Evolutionary conservation across 2,797 vertebrate species (phyloP), one percentile per base, ranked within the genome.

Genomic region (Hyperoplus lanceolatus): DNA sequence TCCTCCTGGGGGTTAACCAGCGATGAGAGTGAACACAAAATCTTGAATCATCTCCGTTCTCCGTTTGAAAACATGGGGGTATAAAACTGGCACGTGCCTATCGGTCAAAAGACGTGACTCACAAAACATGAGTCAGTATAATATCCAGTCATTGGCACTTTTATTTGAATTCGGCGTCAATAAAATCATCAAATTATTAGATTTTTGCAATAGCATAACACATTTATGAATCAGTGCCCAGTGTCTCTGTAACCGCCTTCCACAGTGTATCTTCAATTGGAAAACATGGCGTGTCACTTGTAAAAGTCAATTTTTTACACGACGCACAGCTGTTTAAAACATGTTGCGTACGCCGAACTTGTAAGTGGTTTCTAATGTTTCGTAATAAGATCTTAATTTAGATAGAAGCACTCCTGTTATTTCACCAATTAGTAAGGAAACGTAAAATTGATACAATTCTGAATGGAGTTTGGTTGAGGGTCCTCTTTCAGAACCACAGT

Each of bases 1-100:
- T 21, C 86, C 89, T 93, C 91, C 90, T 86, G 92, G 82, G 88
- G 90, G 86, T 76, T 21, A 21, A 21, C 21, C 21, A 21, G 16
- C 76, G 79, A 84, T n/a, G 70, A 70, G 67, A 46, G 75, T 1
- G 9, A 62, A 77, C 77, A 77, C 77, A 48, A 38, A 77, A 71
- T 74, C 79, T 77, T 21, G 15, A 48, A 58, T 57, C 69, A 13
- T 63, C 62, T 10, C 14, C 6, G 36, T 79, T 15, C 61, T 42
- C 54, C 66, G 1, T 59, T 59, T 6, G 2, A 43, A 72, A 82
- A 3, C 1, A 3, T 0, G 38, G 6, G 0, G 16, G 41, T 87
- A 83, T 67, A 58, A 72, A 21, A 2, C 0, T 14, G 6, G 0
- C 0, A 0, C 0, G 6, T 4, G 11, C 3, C 8, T 38, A 6